These are phyloP conservation scores for Callinectes sapidus DNA, from an alignment of 2,888 invertebrate species.

Conservation along the genomic window DNA sequence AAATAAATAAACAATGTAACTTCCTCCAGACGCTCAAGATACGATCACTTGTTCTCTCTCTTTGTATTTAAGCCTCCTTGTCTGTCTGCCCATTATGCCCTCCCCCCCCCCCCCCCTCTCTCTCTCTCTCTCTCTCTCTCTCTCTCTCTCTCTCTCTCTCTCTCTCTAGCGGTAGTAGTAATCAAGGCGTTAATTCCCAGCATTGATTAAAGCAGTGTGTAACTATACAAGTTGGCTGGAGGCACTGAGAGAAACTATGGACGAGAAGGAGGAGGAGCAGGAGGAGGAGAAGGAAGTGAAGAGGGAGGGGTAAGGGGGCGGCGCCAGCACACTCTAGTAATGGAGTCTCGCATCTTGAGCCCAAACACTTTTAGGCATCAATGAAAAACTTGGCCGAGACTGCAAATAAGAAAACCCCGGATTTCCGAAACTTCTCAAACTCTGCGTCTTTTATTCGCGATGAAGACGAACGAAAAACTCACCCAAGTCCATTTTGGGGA, in stretches of 20 bases:
- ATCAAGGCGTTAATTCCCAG: conserved; percentile 38
- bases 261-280: conserved; percentile 27
- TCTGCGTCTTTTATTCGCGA: conserved; percentile 42
- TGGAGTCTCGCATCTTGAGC: conserved; percentile 38
- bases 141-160: conserved; percentile 32
- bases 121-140: conserved; percentile 36
- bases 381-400: conserved; percentile 42
- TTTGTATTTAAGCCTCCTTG: neutral
- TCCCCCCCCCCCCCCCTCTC: neutral
- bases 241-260: neutral
- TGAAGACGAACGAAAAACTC: conserved; percentile 25
- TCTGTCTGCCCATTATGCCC: neutral
- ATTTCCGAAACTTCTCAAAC: conserved; percentile 38
- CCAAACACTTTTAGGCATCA: conserved; percentile 47
- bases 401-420: conserved; percentile 46
- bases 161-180: conserved; percentile 23
- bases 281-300: neutral
- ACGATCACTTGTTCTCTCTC: neutral
- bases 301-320: neutral
- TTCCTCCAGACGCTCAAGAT: neutral
- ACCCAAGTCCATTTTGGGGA: conserved; percentile 55
- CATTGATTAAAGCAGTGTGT: conserved; percentile 45
- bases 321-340: neutral
- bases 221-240: neutral
- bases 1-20: too few relatives aligned